A percentile compares a stretch with the other conserved stretches of the same genome.
Conservation (phyloP, 92 coral and sea anemone species). For the Porites lobata region DNA sequence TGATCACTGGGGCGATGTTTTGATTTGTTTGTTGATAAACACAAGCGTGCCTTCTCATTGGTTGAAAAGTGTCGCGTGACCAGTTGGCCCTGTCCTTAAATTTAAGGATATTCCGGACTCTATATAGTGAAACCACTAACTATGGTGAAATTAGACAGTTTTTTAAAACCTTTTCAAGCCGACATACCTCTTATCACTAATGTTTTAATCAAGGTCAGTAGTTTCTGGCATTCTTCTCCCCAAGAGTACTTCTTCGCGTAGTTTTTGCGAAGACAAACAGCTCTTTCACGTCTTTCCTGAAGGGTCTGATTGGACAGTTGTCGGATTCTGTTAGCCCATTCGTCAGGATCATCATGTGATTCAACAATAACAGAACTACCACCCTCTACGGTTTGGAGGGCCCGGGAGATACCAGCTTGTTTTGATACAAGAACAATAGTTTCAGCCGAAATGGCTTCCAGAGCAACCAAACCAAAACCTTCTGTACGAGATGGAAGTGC, state of each 20-base stretch:
- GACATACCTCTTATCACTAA: neutral
- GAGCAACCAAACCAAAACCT: constrained; percentile 24
- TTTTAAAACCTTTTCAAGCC: neutral
- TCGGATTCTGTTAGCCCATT: constrained; percentile 10
- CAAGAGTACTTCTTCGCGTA: constrained; percentile 7
- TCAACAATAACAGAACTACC: constrained; percentile 6
- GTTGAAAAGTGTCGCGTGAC: too few relatives aligned
- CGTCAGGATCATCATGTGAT: neutral
- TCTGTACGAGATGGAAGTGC: constrained; percentile 39
- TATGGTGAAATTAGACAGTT: neutral
- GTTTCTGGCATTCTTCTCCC: neutral
- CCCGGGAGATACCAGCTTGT: neutral
- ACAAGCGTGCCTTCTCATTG: too few relatives aligned
- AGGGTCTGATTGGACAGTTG: neutral
- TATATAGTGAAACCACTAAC: neutral
- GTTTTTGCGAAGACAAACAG: neutral
- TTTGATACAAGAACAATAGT: neutral
- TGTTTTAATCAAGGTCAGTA: neutral
- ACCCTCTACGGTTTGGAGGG: neutral
- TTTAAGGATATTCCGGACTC: too few relatives aligned
- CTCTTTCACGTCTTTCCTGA: neutral
- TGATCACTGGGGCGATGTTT: too few relatives aligned
- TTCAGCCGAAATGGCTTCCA: constrained; percentile 3
- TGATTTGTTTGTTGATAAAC: too few relatives aligned
- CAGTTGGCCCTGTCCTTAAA: too few relatives aligned